A percentile compares a stretch with the other conserved stretches of the same genome.
phyloP scores from a whole-genome alignment of 2,113 vertebrate species.

The Hyla sarda region DNA sequence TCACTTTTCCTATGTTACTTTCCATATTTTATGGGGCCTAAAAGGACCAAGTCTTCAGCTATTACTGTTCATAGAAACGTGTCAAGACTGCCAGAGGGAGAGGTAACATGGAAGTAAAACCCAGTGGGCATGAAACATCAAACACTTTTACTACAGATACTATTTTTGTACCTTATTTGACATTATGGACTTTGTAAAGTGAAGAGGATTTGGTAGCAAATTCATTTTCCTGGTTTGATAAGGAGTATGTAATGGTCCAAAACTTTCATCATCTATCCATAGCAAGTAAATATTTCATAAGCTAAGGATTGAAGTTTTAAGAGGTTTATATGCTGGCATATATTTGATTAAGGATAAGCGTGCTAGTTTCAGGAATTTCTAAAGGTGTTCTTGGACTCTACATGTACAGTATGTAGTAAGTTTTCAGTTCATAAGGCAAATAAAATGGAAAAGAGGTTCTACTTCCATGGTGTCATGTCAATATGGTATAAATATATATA shows the following conservation, averaged over 20 bases:
- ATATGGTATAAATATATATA: no score
- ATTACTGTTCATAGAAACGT: conserved; percentile 42
- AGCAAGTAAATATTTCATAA: conserved; percentile 13
- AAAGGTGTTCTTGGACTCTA: neutral
- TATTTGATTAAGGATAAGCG: neutral
- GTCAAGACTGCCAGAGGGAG: conserved; percentile 9
- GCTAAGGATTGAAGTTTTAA: neutral
- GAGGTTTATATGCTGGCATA: neutral
- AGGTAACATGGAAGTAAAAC: conserved; percentile 19
- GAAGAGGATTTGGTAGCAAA: conserved; percentile 22
- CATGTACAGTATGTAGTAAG: neutral
- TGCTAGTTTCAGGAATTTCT: neutral
- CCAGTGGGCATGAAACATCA: conserved; percentile 45
- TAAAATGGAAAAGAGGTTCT: no score
- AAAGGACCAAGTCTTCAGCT: conserved; percentile 44
- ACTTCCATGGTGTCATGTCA: no score
- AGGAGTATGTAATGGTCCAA: conserved; percentile 25
- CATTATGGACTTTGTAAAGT: conserved; percentile 16
- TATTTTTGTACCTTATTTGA: conserved; percentile 37
- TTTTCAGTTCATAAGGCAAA: no score
- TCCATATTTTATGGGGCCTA: conserved; percentile 41
- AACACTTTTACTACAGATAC: conserved; percentile 39
- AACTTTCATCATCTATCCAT: conserved; percentile 4
- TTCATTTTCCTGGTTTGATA: conserved; percentile 23
- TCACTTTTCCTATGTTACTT: neutral